Percentiles rank a stretch among this genome's conserved stretches.
These are phyloP conservation scores for Ophion ventricosus DNA, from an alignment of 2,888 invertebrate genomes.

Conservation along the genomic window DNA sequence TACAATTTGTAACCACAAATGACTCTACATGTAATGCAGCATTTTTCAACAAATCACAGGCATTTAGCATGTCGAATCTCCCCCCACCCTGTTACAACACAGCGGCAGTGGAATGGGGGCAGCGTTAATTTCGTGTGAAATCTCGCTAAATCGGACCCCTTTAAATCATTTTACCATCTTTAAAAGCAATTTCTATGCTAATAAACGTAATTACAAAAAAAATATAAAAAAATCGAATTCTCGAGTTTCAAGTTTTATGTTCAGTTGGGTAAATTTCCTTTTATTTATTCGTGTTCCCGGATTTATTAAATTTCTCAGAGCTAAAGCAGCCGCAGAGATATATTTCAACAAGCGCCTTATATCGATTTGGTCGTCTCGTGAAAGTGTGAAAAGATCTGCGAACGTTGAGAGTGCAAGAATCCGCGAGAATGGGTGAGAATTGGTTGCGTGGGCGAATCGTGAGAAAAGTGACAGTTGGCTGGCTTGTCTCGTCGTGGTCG, in stretches of 20 bases:
- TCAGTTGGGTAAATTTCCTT: too few species aligned
- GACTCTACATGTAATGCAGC: too few species aligned
- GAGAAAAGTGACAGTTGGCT: constrained; percentile 79
- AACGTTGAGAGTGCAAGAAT: constrained; percentile 66
- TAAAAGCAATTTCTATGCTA: too few species aligned
- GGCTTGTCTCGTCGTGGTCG: constrained; percentile 79
- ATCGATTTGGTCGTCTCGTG: constrained; percentile 55
- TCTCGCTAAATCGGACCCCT: too few species aligned
- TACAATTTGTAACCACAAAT: too few species aligned
- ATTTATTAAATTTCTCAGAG: constrained; percentile 19
- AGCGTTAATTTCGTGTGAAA: too few species aligned
- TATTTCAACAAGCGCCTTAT: constrained; percentile 35
- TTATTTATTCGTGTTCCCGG: not conserved
- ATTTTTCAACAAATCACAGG: too few species aligned
- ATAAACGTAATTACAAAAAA: not conserved
- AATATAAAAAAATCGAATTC: not conserved
- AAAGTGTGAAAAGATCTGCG: constrained; percentile 66
- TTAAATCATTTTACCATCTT: too few species aligned
- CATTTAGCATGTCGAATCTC: too few species aligned
- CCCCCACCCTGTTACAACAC: too few species aligned
- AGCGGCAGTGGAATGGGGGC: too few species aligned
- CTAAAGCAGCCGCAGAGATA: constrained; percentile 31
- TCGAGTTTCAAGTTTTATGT: too few species aligned
- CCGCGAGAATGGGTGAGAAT: constrained; percentile 68
- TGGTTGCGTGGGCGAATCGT: constrained; percentile 75